Conservation (phyloP, 2,113 vertebrate genomes). For the Cebidichthys violaceus region DNA sequence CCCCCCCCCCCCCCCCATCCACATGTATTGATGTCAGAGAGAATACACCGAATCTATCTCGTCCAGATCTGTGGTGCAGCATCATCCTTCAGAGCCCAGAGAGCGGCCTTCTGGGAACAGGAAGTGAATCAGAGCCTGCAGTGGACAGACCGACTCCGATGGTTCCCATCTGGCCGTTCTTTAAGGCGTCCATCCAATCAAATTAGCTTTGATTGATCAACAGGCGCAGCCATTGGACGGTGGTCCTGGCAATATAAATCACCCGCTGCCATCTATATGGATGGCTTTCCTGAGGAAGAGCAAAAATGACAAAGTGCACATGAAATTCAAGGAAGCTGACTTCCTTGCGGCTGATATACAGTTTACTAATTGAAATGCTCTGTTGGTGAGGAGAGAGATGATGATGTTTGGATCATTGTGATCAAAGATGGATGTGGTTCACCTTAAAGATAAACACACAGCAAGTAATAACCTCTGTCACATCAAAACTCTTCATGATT, state of each 20-base stretch:
- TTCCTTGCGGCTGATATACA: slow-evolving; percentile 32
- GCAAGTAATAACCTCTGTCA: neutral
- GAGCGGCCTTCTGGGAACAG: slow-evolving; percentile 77
- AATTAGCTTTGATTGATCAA: slow-evolving; percentile 80
- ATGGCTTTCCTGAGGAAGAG: slow-evolving; percentile 46
- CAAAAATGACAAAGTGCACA: slow-evolving; percentile 50
- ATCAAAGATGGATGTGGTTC: slow-evolving; percentile 28
- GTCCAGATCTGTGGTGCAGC: slow-evolving; percentile 56
- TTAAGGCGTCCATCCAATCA: slow-evolving; percentile 77
- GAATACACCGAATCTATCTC: slow-evolving; percentile 49
- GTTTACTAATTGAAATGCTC: slow-evolving; percentile 42
- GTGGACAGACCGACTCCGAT: slow-evolving; percentile 72
- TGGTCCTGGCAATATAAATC: slow-evolving; percentile 70
- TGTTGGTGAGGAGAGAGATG: slow-evolving; percentile 26
- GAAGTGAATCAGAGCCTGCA: slow-evolving; percentile 76
- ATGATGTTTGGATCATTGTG: slow-evolving; percentile 15
- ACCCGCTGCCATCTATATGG: slow-evolving; percentile 56
- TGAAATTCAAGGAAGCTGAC: slow-evolving; percentile 47
- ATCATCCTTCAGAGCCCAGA: slow-evolving; percentile 67
- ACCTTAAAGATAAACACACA: neutral
- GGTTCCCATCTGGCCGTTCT: slow-evolving; percentile 80
- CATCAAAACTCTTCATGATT: neutral
- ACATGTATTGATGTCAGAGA: slow-evolving; percentile 47
- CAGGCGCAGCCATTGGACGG: slow-evolving; percentile 74
- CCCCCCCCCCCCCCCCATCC: slow-evolving; percentile 15